phyloP scores from a whole-genome alignment of 2,888 invertebrate genomes.

The Tenodera sinensis region DNA sequence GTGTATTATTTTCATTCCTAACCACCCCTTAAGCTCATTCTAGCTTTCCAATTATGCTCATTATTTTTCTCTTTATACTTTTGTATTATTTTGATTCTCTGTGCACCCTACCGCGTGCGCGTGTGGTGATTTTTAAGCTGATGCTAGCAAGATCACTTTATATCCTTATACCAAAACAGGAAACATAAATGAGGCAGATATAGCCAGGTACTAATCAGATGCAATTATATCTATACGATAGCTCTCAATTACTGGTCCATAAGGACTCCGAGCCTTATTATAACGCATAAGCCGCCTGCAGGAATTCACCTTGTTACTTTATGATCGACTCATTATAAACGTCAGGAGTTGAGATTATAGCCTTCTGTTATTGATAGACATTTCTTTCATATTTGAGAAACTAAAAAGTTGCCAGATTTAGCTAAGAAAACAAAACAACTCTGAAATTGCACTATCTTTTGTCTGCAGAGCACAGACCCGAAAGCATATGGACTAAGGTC shows the following conservation, averaged over 20 bases:
- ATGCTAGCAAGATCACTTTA: not conserved
- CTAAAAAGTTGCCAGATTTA: not conserved
- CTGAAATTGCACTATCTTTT: too few relatives aligned
- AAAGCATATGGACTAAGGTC: too few relatives aligned
- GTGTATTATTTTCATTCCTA: too few relatives aligned
- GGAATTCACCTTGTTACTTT: not conserved
- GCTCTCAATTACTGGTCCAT: not conserved
- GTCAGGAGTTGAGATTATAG: not conserved
- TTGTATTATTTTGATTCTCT: too few relatives aligned
- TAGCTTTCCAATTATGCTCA: too few relatives aligned
- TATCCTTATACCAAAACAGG: not conserved
- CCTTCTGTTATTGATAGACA: not conserved
- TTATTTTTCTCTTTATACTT: too few relatives aligned
- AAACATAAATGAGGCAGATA: not conserved
- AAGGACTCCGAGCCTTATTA: not conserved
- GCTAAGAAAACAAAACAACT: not conserved
- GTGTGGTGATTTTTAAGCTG: not conserved
- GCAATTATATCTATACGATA: not conserved
- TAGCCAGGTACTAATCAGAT: not conserved
- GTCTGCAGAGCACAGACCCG: too few relatives aligned
- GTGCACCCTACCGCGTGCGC: too few relatives aligned
- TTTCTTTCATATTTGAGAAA: not conserved
- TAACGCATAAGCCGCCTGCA: not conserved
- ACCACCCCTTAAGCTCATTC: too few relatives aligned
- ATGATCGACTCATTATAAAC: not conserved